Percentiles rank a stretch among this genome's conserved stretches.
Evolutionary conservation across 1,140 invertebrate species (phyloP).

Genomic region (Eurosta solidaginis): DNA sequence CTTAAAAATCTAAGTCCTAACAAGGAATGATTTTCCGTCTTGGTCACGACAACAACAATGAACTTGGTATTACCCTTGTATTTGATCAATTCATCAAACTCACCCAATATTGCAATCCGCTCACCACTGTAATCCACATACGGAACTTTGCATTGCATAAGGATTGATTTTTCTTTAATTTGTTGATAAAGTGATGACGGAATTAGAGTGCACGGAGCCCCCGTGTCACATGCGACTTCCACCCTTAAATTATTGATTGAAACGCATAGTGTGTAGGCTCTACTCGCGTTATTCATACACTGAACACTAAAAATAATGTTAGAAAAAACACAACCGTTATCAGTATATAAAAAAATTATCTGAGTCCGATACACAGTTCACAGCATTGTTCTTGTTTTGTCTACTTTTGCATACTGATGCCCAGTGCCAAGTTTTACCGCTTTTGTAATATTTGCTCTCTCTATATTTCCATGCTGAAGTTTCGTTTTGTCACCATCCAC

Average conservation of each 20-base stretch:
- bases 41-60: slow-evolving; percentile 30
- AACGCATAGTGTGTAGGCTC: background rate
- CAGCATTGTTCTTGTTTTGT: background rate
- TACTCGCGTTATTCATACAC: background rate
- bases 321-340: background rate
- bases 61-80: slow-evolving; percentile 41
- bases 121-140: slow-evolving; percentile 12
- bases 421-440: slow-evolving; percentile 1
- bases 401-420: background rate
- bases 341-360: background rate
- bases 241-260: background rate
- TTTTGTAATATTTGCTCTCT: background rate
- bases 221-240: background rate
- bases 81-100: slow-evolving; percentile 40
- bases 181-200: background rate
- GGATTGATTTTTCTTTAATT: background rate
- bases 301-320: background rate
- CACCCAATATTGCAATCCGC: background rate
- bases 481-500: too few relatives aligned
- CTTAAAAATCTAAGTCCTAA: background rate
- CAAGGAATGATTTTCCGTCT: background rate
- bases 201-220: background rate
- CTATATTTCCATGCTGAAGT: too few relatives aligned
- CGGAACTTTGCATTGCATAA: background rate
- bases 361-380: background rate